Evolutionary conservation across 2,888 invertebrate species (phyloP), one percentile per base, ranked within the genome.

Genomic region (Limnephilus rhombicus): DNA sequence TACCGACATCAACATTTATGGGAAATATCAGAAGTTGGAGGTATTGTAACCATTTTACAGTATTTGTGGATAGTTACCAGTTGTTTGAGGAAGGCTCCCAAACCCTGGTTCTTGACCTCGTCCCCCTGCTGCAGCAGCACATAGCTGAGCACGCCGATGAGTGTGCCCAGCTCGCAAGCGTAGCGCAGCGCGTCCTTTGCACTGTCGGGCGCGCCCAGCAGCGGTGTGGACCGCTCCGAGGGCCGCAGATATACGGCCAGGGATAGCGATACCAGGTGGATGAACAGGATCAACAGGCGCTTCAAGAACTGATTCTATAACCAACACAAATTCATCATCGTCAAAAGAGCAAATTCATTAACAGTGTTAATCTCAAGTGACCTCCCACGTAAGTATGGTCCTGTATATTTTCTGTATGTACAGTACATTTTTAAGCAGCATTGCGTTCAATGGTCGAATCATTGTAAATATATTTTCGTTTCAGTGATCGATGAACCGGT

Each of bases 91-190:
- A 99, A 99, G 0, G 98, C 98, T 90, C 97, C 96, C 18, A 99
- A 95, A 7, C 99, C 99, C 95, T 99, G 99, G 95, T 99, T 99
- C 95, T 98, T 97, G 92, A 99, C 97, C 96, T 99, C 99, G 94
- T 98, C 98, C 0, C 99, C 98, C 95, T 99, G 99, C 95, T 99
- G 99, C 93, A 99, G 96, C 92, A 99, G 96, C 9, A 99, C 97
- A 94, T 99, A 99, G 94, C 98, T 98, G 5, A 99, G 95, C 12
- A 99, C 99, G 29, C 98, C 98, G 4, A 97, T 95, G 91, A 99
- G 97, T 1, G 99, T 98, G 7, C 98, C 97, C 92, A 98, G 96
- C 96, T 99, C 99, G 94, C 98, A 97, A 31, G 97, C 97, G 94
- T 98, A 97, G 37, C 99, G 96, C 0, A 96, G 95, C 68, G 96